phyloP scores from a whole-genome alignment of 1,140 invertebrate species.

The Halictus rubicundus region DNA sequence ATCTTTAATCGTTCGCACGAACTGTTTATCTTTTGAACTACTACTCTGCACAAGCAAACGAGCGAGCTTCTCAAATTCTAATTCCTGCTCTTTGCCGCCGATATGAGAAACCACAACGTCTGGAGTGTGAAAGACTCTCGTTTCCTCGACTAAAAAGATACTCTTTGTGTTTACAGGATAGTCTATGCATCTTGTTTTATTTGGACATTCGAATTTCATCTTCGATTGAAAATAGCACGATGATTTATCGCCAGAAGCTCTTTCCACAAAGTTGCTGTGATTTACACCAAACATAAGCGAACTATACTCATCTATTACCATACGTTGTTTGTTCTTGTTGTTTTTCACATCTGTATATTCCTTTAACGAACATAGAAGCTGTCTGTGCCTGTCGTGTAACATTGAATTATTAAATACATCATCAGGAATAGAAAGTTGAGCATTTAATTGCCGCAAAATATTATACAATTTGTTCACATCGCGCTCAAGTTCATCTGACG shows the following conservation, averaged over 20 bases:
- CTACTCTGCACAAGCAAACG: background rate
- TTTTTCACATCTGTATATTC: constrained; percentile 37
- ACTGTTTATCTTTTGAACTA: background rate
- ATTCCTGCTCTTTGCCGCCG: constrained; percentile 41
- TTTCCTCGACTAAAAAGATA: constrained; percentile 30
- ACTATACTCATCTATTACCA: constrained; percentile 56
- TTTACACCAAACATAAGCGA: constrained; percentile 68
- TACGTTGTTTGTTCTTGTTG: background rate
- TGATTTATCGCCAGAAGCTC: constrained; percentile 60
- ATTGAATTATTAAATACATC: constrained; percentile 40
- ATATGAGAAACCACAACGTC: background rate
- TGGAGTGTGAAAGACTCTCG: constrained; percentile 34
- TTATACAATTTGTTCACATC: constrained; percentile 62
- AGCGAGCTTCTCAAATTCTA: constrained; percentile 63
- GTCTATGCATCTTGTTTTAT: constrained; percentile 43
- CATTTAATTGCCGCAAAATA: constrained; percentile 63
- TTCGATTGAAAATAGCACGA: constrained; percentile 63
- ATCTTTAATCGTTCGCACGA: background rate
- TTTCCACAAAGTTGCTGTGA: background rate
- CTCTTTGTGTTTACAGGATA: constrained; percentile 41
- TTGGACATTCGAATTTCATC: constrained; percentile 3
- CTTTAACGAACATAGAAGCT: constrained; percentile 63
- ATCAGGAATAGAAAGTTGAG: constrained; percentile 60
- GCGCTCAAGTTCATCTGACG: constrained; percentile 31
- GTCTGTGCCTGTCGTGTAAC: constrained; percentile 62